Conservation (phyloP, 2,888 invertebrate genomes). For the Pharmacophagus antenor region DNA sequence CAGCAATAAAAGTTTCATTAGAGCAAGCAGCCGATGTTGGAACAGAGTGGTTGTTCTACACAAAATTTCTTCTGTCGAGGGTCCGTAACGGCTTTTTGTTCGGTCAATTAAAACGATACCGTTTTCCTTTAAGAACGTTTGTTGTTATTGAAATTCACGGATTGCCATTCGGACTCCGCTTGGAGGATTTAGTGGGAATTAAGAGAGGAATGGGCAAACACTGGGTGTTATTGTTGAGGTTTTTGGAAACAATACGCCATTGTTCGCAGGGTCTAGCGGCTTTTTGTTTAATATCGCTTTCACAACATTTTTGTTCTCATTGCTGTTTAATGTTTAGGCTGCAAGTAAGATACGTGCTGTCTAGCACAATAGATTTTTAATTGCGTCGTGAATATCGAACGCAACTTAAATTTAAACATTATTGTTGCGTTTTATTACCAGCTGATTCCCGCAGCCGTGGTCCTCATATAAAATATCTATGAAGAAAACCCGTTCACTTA, state of each 20-base stretch:
- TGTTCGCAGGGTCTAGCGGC: slow-evolving; percentile 50
- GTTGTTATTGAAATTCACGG: slow-evolving; percentile 60
- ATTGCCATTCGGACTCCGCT: slow-evolving; percentile 62
- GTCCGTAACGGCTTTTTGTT: slow-evolving; percentile 53
- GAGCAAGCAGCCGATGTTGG: slow-evolving; percentile 39
- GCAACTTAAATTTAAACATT: neutral
- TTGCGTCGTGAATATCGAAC: neutral
- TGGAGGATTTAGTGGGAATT: slow-evolving; percentile 66
- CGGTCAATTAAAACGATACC: slow-evolving; percentile 61
- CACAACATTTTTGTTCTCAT: slow-evolving; percentile 30
- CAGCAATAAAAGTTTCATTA: slow-evolving; percentile 29
- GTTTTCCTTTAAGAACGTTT: slow-evolving; percentile 50
- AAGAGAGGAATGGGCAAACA: slow-evolving; percentile 57
- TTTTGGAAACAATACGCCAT: slow-evolving; percentile 65
- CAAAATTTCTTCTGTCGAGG: slow-evolving; percentile 16
- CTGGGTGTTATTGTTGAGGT: slow-evolving; percentile 55
- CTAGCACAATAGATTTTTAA: slow-evolving; percentile 2
- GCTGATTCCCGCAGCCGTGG: neutral
- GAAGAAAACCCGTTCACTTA: too few relatives aligned
- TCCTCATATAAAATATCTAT: too few relatives aligned
- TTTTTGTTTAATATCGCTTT: slow-evolving; percentile 56
- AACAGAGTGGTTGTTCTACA: slow-evolving; percentile 32
- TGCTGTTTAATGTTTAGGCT: slow-evolving; percentile 19
- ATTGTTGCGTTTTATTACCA: neutral
- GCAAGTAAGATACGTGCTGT: slow-evolving; percentile 10